Conservation (phyloP, 2,888 invertebrate genomes). For the Emesis russula region DNA sequence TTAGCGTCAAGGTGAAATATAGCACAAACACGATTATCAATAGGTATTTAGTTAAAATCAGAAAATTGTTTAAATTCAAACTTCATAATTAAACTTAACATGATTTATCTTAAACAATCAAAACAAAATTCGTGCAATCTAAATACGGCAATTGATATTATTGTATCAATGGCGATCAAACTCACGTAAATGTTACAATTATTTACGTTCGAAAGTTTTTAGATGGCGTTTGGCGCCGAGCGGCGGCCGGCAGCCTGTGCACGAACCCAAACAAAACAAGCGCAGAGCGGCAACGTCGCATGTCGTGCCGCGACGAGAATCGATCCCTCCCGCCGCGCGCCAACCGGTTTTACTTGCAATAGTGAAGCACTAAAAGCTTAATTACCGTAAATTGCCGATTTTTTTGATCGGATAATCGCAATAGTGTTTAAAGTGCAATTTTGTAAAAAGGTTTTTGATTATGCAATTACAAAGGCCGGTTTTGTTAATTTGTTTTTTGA, state of each 20-base stretch:
- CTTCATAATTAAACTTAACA: too few relatives aligned
- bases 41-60: too few relatives aligned
- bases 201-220: slow-evolving; percentile 84
- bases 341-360: slow-evolving; percentile 90
- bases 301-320: slow-evolving; percentile 89
- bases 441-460: slow-evolving; percentile 8
- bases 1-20: too few relatives aligned
- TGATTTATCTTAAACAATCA: background rate
- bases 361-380: slow-evolving; percentile 93
- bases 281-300: slow-evolving; percentile 94
- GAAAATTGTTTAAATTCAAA: too few relatives aligned
- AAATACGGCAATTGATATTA: background rate
- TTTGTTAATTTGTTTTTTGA: background rate
- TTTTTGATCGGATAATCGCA: slow-evolving; percentile 62
- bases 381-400: slow-evolving; percentile 92
- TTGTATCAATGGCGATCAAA: slow-evolving; percentile 18
- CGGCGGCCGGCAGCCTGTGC: slow-evolving; percentile 90
- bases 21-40: too few relatives aligned
- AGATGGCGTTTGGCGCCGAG: slow-evolving; percentile 81
- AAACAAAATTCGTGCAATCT: background rate
- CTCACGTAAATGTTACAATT: slow-evolving; percentile 53
- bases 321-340: slow-evolving; percentile 91
- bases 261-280: slow-evolving; percentile 94
- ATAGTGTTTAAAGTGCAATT: slow-evolving; percentile 29
- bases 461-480: background rate